phyloP scores from a whole-genome alignment of 1,140 invertebrate species.

The Tribolium madens region DNA sequence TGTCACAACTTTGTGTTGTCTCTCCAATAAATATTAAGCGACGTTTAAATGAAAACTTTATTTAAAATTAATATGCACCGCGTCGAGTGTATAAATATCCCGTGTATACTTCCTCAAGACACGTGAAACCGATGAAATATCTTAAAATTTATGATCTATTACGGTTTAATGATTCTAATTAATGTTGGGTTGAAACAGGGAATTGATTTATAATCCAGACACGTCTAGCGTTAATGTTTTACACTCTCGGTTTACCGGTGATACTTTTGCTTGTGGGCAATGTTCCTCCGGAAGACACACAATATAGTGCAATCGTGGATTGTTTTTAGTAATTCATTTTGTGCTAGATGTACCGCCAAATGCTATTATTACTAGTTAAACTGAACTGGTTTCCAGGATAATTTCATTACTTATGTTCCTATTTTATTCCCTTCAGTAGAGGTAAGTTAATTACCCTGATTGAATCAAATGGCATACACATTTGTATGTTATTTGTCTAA shows the following conservation, averaged over 20 bases:
- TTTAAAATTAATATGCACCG: constrained; percentile 22
- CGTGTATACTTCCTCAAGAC: background rate
- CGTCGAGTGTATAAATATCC: constrained; percentile 18
- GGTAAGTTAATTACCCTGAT: constrained; percentile 30
- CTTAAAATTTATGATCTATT: constrained; percentile 38
- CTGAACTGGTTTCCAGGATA: constrained; percentile 11
- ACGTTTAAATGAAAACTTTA: constrained; percentile 28
- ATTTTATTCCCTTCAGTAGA: constrained; percentile 23
- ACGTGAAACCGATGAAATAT: constrained; percentile 31
- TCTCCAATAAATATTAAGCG: constrained; percentile 30
- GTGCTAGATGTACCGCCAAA: background rate
- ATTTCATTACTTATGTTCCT: constrained; percentile 12
- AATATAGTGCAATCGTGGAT: background rate
- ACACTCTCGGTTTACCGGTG: background rate
- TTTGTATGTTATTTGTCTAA: constrained; percentile 38
- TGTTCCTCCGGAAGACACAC: background rate
- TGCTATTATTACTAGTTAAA: constrained; percentile 9
- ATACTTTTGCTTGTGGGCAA: background rate
- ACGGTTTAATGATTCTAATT: constrained; percentile 34
- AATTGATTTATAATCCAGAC: constrained; percentile 36
- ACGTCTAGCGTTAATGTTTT: constrained; percentile 35
- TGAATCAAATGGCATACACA: constrained; percentile 37
- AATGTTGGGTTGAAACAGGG: constrained; percentile 1
- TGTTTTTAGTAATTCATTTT: constrained; percentile 18
- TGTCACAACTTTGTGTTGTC: constrained; percentile 8